Percentiles rank a stretch among this genome's conserved stretches.
Conservation (phyloP, 1,140 invertebrate genomes). For the Ctenoplectra terminalis region DNA sequence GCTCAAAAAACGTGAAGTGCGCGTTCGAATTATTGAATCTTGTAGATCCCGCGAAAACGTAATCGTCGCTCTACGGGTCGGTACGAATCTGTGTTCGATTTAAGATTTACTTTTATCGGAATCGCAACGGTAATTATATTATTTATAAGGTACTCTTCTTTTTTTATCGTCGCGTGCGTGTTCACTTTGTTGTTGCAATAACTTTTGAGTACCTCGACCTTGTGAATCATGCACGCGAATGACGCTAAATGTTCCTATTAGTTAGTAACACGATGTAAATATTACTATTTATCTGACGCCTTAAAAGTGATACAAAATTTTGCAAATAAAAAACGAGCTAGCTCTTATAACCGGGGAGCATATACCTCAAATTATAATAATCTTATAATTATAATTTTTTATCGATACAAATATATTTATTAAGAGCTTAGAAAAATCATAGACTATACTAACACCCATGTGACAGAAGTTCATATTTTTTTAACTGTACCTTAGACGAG, state of each 20-base stretch:
- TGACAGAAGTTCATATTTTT: constrained; percentile 5
- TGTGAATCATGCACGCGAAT: not conserved
- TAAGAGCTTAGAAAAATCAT: not conserved
- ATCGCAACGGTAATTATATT: not conserved
- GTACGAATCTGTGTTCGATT: not conserved
- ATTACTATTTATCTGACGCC: not conserved
- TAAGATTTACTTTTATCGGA: not conserved
- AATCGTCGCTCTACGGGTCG: too few relatives aligned
- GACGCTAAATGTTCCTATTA: constrained; percentile 24
- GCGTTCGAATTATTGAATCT: too few relatives aligned
- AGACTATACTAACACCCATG: not conserved
- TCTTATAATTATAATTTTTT: not conserved
- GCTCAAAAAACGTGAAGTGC: not conserved
- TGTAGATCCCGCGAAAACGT: not conserved
- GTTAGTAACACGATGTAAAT: constrained; percentile 1
- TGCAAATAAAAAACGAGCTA: not conserved
- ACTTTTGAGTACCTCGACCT: too few relatives aligned
- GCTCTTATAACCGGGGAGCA: not conserved
- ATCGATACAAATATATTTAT: constrained; percentile 2
- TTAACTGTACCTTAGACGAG: not conserved
- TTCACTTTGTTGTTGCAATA: not conserved
- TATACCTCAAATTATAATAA: not conserved
- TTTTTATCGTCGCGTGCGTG: not conserved
- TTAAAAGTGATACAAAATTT: constrained; percentile 25
- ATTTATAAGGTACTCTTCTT: not conserved